Evolutionary conservation across 2,888 invertebrate species (phyloP).

Genomic region (Trileptium ribeirensis): DNA sequence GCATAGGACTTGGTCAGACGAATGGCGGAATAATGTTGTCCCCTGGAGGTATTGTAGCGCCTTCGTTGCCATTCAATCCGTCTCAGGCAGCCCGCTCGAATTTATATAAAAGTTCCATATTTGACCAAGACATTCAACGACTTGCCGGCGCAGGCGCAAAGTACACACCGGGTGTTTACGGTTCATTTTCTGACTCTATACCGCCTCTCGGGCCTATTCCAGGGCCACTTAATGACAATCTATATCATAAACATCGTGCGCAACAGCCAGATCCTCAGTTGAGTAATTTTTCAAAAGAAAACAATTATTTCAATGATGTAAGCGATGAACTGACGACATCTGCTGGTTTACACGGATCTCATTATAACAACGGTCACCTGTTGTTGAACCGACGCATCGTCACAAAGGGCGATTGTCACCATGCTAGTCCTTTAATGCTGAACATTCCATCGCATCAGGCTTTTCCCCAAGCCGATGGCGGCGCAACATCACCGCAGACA

Average conservation of each 20-base stretch:
- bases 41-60: background rate
- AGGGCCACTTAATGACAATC: background rate
- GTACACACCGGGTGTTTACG: constrained; percentile 54
- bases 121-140: constrained; percentile 88
- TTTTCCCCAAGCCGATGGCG: background rate
- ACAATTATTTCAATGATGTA: too few species aligned
- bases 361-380: background rate
- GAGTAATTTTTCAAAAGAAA: too few species aligned
- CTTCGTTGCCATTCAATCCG: constrained; percentile 5
- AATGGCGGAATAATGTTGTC: background rate
- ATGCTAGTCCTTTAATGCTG: background rate
- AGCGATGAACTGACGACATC: background rate
- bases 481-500: background rate
- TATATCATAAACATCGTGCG: background rate
- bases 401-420: too few species aligned
- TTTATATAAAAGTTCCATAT: constrained; percentile 67
- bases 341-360: background rate
- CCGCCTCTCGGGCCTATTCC: background rate
- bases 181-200: background rate
- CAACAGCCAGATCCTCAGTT: background rate
- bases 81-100: background rate
- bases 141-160: constrained; percentile 72
- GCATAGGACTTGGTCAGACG: too few species aligned
- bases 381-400: background rate
- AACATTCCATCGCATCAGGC: background rate